Evolutionary conservation across 2,113 vertebrate species (phyloP).

Genomic region (Salvelinus namaycush): DNA sequence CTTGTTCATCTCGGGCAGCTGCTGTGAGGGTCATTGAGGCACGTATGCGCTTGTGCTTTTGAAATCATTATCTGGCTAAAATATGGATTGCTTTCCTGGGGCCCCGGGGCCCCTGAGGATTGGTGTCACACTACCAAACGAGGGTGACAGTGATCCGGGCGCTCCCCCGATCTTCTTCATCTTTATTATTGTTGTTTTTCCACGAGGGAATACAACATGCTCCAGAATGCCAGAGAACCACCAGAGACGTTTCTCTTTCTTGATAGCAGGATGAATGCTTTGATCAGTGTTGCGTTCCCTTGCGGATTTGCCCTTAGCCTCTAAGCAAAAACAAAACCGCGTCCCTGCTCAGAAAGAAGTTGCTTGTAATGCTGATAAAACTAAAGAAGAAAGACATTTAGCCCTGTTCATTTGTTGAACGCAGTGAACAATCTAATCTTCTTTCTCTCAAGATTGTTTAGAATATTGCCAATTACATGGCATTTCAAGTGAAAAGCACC

Average conservation of each 20-base stretch:
- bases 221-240: conserved; percentile 18
- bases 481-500: too few relatives aligned
- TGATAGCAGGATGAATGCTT: conserved; percentile 16
- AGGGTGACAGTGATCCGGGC: conserved; percentile 21
- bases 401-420: too few relatives aligned
- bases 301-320: conserved; percentile 32
- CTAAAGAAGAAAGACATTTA: too few relatives aligned
- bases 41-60: too few relatives aligned
- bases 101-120: too few relatives aligned
- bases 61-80: conserved; percentile 13
- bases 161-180: background rate
- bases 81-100: too few relatives aligned
- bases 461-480: too few relatives aligned
- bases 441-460: too few relatives aligned
- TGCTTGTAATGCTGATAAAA: conserved; percentile 1
- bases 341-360: background rate
- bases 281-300: conserved; percentile 47
- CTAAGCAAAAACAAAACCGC: conserved; percentile 21
- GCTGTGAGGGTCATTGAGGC: too few relatives aligned
- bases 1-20: too few relatives aligned
- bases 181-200: conserved; percentile 25
- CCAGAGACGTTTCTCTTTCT: conserved; percentile 23
- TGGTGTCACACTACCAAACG: conserved; percentile 7
- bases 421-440: too few relatives aligned
- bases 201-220: conserved; percentile 5